Conservation (phyloP, 2,888 invertebrate species). For the Nemapogon koenigi region DNA sequence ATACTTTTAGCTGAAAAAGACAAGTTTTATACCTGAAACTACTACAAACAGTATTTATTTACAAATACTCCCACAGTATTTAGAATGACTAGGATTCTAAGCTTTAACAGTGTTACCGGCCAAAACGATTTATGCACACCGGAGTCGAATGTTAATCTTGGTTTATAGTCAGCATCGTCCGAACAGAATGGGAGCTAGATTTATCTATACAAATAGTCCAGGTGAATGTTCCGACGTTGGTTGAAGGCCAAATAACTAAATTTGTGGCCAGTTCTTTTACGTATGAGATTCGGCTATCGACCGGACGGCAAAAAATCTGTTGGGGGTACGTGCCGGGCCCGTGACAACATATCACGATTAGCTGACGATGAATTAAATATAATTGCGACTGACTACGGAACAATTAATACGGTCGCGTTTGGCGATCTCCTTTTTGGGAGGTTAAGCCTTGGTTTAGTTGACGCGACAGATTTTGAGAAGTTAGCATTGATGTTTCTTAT, state of each 20-base stretch:
- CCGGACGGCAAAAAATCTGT: constrained; percentile 6
- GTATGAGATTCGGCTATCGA: constrained; percentile 6
- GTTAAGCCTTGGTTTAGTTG: constrained; percentile 11
- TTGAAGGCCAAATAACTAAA: constrained; percentile 44
- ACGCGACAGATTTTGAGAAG: not conserved
- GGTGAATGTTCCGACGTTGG: constrained; percentile 49
- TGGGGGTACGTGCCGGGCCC: constrained; percentile 6
- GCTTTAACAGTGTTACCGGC: no score
- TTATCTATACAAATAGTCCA: constrained; percentile 28
- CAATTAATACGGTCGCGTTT: constrained; percentile 17
- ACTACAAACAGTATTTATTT: no score
- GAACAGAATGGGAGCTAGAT: constrained; percentile 21
- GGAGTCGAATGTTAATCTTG: constrained; percentile 3
- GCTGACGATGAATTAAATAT: constrained; percentile 29
- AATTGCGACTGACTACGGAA: constrained; percentile 26
- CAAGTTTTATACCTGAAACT: no score
- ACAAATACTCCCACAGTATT: no score
- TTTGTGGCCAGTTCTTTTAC: constrained; percentile 36
- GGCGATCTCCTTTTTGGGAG: constrained; percentile 27
- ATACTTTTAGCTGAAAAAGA: no score
- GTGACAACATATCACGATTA: constrained; percentile 18
- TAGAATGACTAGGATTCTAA: no score
- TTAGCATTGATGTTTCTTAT: no score
- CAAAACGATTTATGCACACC: no score
- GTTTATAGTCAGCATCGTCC: constrained; percentile 6